Evolutionary conservation across 1,140 invertebrate genomes (phyloP).

Genomic region (Heliothis subflexa): DNA sequence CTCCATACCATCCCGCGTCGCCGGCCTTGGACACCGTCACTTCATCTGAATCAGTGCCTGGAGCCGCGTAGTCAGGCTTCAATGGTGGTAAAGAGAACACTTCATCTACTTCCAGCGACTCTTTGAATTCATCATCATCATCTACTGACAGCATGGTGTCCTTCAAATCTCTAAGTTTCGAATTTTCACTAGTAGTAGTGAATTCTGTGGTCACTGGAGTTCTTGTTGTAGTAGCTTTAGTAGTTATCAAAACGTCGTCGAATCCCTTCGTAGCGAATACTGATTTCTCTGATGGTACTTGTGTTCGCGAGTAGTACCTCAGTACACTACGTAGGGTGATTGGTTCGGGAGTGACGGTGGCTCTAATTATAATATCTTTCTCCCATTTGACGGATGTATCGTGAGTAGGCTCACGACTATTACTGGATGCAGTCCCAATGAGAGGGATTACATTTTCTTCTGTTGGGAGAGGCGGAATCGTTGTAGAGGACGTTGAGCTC

Average conservation of each 20-base stretch:
- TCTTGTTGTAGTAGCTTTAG: slow-evolving; percentile 66
- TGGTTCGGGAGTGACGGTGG: slow-evolving; percentile 71
- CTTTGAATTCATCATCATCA: slow-evolving; percentile 83
- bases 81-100: slow-evolving; percentile 78
- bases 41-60: slow-evolving; percentile 70
- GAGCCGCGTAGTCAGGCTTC: slow-evolving; percentile 63
- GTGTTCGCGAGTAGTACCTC: slow-evolving; percentile 67
- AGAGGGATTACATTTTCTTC: slow-evolving; percentile 66
- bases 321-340: slow-evolving; percentile 67
- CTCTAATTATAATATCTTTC: slow-evolving; percentile 75
- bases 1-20: slow-evolving; percentile 73
- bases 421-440: slow-evolving; percentile 66
- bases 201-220: slow-evolving; percentile 63
- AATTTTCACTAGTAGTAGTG: slow-evolving; percentile 63
- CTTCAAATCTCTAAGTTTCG: slow-evolving; percentile 73
- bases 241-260: slow-evolving; percentile 76
- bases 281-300: slow-evolving; percentile 67
- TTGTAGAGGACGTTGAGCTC: slow-evolving; percentile 66
- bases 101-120: slow-evolving; percentile 80
- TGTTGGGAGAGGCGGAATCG: slow-evolving; percentile 66
- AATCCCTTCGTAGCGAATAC: slow-evolving; percentile 63
- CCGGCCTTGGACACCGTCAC: slow-evolving; percentile 81
- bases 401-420: slow-evolving; percentile 66
- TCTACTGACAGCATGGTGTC: slow-evolving; percentile 77
- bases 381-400: slow-evolving; percentile 77